phyloP scores from a whole-genome alignment of 2,888 invertebrate genomes.

The Perizoma flavofasciatum region DNA sequence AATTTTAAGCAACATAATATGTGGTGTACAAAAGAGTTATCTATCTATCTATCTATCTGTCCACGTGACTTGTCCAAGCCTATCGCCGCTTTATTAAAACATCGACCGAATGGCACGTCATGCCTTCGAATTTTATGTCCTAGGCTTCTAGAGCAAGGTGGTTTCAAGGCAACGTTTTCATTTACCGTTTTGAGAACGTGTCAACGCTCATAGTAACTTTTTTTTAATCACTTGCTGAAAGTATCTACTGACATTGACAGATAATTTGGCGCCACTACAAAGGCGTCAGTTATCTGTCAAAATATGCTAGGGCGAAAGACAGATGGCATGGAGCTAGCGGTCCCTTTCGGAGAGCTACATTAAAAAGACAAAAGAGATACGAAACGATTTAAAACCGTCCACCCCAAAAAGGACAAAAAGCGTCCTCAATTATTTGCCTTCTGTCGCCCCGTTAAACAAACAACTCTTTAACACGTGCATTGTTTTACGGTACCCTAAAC shows the following conservation, averaged over 20 bases:
- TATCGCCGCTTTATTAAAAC: too few relatives aligned
- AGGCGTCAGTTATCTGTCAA: slow-evolving; percentile 23
- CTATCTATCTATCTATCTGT: too few relatives aligned
- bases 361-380: slow-evolving; percentile 44
- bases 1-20: too few relatives aligned
- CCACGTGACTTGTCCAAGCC: too few relatives aligned
- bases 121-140: too few relatives aligned
- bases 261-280: slow-evolving; percentile 14
- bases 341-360: slow-evolving; percentile 28
- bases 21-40: too few relatives aligned
- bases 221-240: background rate
- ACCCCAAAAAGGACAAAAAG: slow-evolving; percentile 55
- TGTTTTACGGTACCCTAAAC: slow-evolving; percentile 72
- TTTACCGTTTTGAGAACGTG: too few relatives aligned
- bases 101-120: too few relatives aligned
- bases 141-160: too few relatives aligned
- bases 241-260: slow-evolving; percentile 23
- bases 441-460: slow-evolving; percentile 69
- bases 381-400: slow-evolving; percentile 53
- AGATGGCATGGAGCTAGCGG: slow-evolving; percentile 24
- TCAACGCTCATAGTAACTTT: too few relatives aligned
- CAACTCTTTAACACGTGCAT: slow-evolving; percentile 70
- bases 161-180: too few relatives aligned
- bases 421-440: slow-evolving; percentile 72
- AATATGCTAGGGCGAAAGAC: slow-evolving; percentile 27